These are phyloP conservation scores for Erythrolamprus reginae DNA, from an alignment of 2,113 vertebrate genomes.

Conservation along the genomic window DNA sequence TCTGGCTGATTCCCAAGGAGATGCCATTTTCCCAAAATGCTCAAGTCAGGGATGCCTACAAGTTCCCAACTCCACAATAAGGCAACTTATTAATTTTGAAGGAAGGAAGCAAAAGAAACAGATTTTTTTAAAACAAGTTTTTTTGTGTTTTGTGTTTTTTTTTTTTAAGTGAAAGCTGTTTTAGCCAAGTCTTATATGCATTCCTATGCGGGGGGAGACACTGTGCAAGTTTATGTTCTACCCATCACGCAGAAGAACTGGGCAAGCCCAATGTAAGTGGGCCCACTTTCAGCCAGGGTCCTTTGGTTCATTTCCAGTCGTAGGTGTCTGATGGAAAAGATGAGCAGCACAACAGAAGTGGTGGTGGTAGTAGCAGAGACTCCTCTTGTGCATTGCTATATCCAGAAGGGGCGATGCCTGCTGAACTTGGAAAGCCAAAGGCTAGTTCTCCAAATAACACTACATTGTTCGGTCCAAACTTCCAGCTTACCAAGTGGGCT, in stretches of 20 bases:
- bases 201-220: conserved; percentile 53
- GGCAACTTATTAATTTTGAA: conserved; percentile 75
- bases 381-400: neutral
- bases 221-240: conserved; percentile 19
- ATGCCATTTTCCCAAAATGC: conserved; percentile 5
- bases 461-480: conserved; percentile 38
- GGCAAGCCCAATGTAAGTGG: conserved; percentile 34
- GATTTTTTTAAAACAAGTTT: conserved; percentile 40
- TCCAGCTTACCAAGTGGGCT: conserved; percentile 59
- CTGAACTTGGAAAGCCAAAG: conserved; percentile 18
- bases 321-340: conserved; percentile 56
- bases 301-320: conserved; percentile 77
- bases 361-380: conserved; percentile 22
- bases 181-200: conserved; percentile 63
- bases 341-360: conserved; percentile 33
- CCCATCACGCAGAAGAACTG: conserved; percentile 40
- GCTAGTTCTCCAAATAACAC: conserved; percentile 4
- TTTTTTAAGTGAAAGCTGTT: conserved; percentile 70
- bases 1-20: neutral
- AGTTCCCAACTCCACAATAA: conserved; percentile 72
- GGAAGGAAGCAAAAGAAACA: conserved; percentile 70
- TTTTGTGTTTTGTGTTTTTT: conserved; percentile 23
- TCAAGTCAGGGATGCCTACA: conserved; percentile 27
- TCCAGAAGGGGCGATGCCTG: conserved; percentile 28
- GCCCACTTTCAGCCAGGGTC: conserved; percentile 57